Evolutionary conservation across 2,888 invertebrate genomes (phyloP).

Genomic region (Dasypolia templi): DNA sequence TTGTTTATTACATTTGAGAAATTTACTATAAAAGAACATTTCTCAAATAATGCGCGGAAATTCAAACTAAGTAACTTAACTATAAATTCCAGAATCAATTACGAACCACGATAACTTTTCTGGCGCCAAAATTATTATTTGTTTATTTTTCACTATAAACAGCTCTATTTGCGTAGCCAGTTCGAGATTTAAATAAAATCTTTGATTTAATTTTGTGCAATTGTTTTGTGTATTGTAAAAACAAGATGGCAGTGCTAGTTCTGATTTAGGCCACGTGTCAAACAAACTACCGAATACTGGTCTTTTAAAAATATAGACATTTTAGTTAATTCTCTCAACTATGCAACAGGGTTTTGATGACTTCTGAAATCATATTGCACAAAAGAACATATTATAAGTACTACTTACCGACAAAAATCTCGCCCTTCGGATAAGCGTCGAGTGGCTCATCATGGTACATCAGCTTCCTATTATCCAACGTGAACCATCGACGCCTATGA

Average conservation of each 20-base stretch:
- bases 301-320: not conserved
- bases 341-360: not conserved
- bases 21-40: too few relatives aligned
- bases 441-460: conserved; percentile 97
- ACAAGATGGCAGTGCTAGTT: not conserved
- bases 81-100: too few relatives aligned
- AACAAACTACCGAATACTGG: not conserved
- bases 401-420: conserved; percentile 94
- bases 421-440: conserved; percentile 97
- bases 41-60: too few relatives aligned
- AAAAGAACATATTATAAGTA: not conserved
- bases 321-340: not conserved
- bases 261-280: not conserved
- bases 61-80: too few relatives aligned
- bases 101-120: too few relatives aligned
- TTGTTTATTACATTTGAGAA: too few relatives aligned
- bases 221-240: not conserved
- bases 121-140: too few relatives aligned
- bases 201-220: not conserved
- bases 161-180: too few relatives aligned
- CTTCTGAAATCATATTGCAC: not conserved
- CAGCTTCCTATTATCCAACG: conserved; percentile 96
- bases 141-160: too few relatives aligned
- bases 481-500: conserved; percentile 97
- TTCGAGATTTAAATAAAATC: too few relatives aligned